Evolutionary conservation across 2,113 vertebrate genomes (phyloP), one percentile per base, ranked within the genome.

Genomic region (Sclerurus mexicanus): DNA sequence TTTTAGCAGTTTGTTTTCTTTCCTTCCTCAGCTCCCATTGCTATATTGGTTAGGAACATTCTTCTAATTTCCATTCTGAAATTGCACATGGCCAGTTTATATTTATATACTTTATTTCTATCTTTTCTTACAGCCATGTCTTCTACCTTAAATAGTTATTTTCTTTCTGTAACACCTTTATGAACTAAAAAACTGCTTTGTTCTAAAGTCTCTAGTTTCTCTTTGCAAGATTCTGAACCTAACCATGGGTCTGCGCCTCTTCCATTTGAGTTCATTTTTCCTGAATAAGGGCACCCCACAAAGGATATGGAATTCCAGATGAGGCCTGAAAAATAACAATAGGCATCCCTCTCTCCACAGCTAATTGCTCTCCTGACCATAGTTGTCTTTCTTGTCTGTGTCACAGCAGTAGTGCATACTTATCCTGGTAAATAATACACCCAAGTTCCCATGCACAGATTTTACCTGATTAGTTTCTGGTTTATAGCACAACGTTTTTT

Each of bases 1-100:
- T 83, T 93, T 92, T 74, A 85, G 50, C 15, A 66, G 50, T 17
- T 95, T 60, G 21, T 33, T 82, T 87, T 76, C 31, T 68, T 78
- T 33, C 56, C 62, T 95, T 92, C 40, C 40, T 90, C 66, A 90
- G 52, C 15, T 85, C 78, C 37, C 1, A 0, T 37, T 73, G 22
- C 20, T 60, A 42, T 83, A 74, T 14, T 55, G 17, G 42, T 62
- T 49, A 74, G 22, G 31, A 80, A 90, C 1, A 0, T 42, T 91
- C 35, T 81, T 81, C 31, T 73, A n/a, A 92, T 52, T 90, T 90
- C 28, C 55, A 35, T 56, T 90, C 42, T 56, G 58, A 83, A 87
- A 25, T 53, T 94, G 24, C 31, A 56, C 3, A 4, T 37, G n/a
- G 49, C 14, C 40, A 49, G 17, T 83, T 83, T 66, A 62, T 23